Base-by-base conservation (phyloP, 2,797 vertebrate genomes). In the Mormyrops attenuatus region DNA sequence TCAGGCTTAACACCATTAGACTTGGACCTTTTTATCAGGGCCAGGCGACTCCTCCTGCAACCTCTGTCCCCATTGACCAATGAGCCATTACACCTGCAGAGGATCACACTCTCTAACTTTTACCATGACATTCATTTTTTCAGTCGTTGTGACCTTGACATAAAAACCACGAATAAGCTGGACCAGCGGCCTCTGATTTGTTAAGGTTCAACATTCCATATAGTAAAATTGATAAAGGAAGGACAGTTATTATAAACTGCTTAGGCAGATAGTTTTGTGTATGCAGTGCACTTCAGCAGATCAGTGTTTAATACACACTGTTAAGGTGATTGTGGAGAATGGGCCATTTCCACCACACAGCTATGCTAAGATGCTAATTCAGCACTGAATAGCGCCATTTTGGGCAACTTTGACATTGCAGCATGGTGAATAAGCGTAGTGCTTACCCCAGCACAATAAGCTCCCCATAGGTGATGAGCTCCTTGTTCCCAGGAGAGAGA, bases 361-460 rank as follows among this genome's bases (percentile, higher is more conserved):
- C n/a, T 63, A 26, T 26, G 8, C 60, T 63, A 63, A 57, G 4
- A 63, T 63, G 60, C 60, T 7, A 22, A 63, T 26, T 63, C 60
- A 26, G 60, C 60, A 8, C 22, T 26, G 60, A 63, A 63, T 63
- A 15, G 20, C 22, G 22, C 26, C 20, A 63, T 63, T n/a, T 57
- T 57, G 55, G 20, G 20, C 55, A 57, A 57, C 55, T 20, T 57
- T 6, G 1, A 63, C 22, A 63, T 6, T 2, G 5, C 60, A 63
- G 60, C 22, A 22, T 63, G 20, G 7, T 22, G 8, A 22, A 26
- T 9, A n/a, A 63, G 20, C 8, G 7, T n/a, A 63, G 5, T 63
- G 86, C 97, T 97, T 94, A 98, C 97, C 97, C 97, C 90, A 98
- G 93, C 1, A 97, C 96, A 90, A 98, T 97, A 94, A 98, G 96